phyloP scores from a whole-genome alignment of 2,797 vertebrate genomes.

The Myotis planiceps region DNA sequence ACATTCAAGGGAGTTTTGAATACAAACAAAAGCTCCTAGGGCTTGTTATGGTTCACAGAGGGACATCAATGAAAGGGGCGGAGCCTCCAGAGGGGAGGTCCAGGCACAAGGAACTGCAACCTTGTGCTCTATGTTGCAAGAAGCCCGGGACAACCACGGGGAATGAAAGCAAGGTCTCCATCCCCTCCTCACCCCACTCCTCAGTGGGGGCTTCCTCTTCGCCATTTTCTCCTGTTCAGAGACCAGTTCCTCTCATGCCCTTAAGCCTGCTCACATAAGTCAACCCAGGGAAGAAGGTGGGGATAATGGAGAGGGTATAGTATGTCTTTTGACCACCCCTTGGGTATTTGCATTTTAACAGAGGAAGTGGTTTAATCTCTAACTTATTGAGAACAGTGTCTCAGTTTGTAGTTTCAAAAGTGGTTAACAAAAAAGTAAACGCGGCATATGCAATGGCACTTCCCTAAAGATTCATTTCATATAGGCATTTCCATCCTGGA shows the following conservation, averaged over 20 bases:
- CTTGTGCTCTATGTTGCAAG: neutral
- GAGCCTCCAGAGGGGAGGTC: fast-evolving
- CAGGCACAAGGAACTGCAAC: neutral
- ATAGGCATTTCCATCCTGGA: neutral
- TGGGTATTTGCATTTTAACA: neutral
- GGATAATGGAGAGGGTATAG: neutral
- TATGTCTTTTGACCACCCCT: neutral
- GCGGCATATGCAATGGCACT: neutral
- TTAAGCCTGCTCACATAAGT: neutral
- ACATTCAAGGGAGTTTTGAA: neutral
- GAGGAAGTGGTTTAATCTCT: neutral
- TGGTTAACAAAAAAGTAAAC: neutral
- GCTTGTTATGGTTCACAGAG: neutral
- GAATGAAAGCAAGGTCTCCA: neutral
- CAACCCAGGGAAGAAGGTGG: neutral
- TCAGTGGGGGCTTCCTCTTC: neutral
- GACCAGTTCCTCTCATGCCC: too few relatives aligned
- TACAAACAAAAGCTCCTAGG: neutral
- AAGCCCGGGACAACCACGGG: neutral
- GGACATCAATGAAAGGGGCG: neutral
- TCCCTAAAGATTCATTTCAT: neutral
- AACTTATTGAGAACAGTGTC: neutral
- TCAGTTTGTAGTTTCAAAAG: neutral
- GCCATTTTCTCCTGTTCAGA: neutral
- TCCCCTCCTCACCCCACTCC: neutral